A percentile compares a stretch with the other conserved stretches of the same genome.
Evolutionary conservation across 1,140 invertebrate species (phyloP).

Genomic region (Anoplophora glabripennis): DNA sequence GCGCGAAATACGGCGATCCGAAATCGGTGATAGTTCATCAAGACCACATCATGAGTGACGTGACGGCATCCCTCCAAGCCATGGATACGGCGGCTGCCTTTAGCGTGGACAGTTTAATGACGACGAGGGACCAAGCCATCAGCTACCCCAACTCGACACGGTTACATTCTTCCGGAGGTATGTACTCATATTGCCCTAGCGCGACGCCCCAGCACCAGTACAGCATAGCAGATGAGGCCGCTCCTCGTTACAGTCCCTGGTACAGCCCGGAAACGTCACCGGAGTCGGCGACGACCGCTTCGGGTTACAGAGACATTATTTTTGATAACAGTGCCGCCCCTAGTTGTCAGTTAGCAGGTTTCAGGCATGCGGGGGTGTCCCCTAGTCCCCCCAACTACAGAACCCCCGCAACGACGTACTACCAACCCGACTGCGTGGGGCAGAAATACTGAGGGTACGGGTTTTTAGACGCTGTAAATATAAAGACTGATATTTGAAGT

Average conservation of each 20-base stretch:
- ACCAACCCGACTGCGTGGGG: conserved; percentile 51
- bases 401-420: conserved; percentile 53
- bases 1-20: conserved; percentile 43
- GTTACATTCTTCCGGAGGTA: conserved; percentile 52
- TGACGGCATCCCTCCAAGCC: conserved; percentile 50
- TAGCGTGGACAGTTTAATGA: conserved; percentile 57
- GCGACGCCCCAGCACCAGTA: conserved; percentile 56
- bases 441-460: conserved; percentile 46
- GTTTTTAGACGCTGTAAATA: conserved; percentile 35
- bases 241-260: conserved; percentile 54
- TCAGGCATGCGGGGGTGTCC: conserved; percentile 55
- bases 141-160: conserved; percentile 52
- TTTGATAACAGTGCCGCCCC: conserved; percentile 46
- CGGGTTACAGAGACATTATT: conserved; percentile 45
- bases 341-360: conserved; percentile 59
- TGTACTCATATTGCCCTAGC: conserved; percentile 47
- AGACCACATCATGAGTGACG: conserved; percentile 51
- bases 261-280: conserved; percentile 56
- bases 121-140: conserved; percentile 42
- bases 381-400: conserved; percentile 55
- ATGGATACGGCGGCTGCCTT: conserved; percentile 51
- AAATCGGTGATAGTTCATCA: conserved; percentile 51
- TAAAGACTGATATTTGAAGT: conserved; percentile 35
- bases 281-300: conserved; percentile 52
- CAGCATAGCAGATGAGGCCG: conserved; percentile 53